A percentile compares a stretch with the other conserved stretches of the same genome.
These are phyloP conservation scores for Dermolepida albohirtum DNA, from an alignment of 2,888 invertebrate species.

Conservation along the genomic window DNA sequence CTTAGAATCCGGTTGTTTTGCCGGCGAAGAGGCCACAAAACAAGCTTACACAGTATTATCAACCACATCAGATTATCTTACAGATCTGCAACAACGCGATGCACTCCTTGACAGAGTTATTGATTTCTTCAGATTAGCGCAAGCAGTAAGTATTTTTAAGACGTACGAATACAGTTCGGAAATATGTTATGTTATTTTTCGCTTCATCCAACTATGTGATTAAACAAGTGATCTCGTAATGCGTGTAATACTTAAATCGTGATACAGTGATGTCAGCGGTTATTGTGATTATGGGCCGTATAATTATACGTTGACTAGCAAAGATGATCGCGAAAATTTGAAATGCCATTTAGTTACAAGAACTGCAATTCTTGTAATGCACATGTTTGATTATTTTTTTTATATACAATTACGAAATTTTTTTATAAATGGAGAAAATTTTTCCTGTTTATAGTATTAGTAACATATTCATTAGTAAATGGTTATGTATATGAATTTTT, in stretches of 20 bases:
- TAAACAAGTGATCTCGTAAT: neutral
- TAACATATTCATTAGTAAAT: no score
- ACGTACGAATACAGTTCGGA: neutral
- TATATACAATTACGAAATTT: no score
- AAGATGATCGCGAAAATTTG: no score
- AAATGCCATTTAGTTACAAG: no score
- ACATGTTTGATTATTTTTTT: no score
- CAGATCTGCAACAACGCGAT: constrained; percentile 77
- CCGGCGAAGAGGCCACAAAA: constrained; percentile 75
- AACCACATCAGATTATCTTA: constrained; percentile 76
- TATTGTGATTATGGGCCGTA: neutral
- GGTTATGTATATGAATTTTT: no score
- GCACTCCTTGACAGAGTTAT: constrained; percentile 75
- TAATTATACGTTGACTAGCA: neutral
- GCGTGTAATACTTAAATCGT: neutral
- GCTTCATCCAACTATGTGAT: neutral
- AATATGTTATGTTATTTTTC: neutral
- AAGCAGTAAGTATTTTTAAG: constrained; percentile 66
- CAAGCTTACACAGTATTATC: constrained; percentile 76
- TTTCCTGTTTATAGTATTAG: no score
- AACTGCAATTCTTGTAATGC: no score
- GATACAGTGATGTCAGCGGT: neutral
- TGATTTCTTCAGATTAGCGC: constrained; percentile 77
- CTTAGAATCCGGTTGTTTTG: constrained; percentile 76
- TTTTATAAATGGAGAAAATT: no score